phyloP scores from a whole-genome alignment of 1,140 invertebrate genomes.

The Eulimnadia texana region DNA sequence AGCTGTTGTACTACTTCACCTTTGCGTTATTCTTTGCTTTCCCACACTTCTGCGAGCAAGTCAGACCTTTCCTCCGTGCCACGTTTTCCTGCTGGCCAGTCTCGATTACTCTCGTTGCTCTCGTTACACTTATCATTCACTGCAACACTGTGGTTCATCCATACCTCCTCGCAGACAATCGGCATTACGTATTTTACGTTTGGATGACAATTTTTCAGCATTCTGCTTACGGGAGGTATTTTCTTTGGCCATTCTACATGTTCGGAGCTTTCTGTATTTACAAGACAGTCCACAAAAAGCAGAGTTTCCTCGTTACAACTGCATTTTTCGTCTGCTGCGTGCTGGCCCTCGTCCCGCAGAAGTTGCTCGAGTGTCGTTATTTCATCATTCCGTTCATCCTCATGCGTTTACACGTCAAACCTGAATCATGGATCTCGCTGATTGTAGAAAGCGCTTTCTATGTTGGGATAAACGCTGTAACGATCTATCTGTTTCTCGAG shows the following conservation, averaged over 20 bases:
- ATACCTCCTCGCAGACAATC: conserved; percentile 87
- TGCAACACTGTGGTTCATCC: conserved; percentile 74
- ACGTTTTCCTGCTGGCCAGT: conserved; percentile 18
- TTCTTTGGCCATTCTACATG: conserved; percentile 63
- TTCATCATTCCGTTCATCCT: conserved; percentile 86
- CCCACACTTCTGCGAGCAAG: conserved; percentile 41
- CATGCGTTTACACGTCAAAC: conserved; percentile 51
- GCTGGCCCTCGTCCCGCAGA: conserved; percentile 58
- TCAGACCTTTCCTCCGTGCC: conserved; percentile 28
- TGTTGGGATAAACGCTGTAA: conserved; percentile 51
- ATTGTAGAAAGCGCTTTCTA: conserved; percentile 56
- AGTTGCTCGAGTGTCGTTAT: conserved; percentile 81
- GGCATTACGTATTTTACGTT: conserved; percentile 92
- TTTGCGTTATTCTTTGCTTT: conserved; percentile 54
- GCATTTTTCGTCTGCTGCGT: conserved; percentile 45
- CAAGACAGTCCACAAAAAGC: conserved; percentile 23
- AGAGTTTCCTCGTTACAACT: conserved; percentile 40
- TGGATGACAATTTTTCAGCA: conserved; percentile 72
- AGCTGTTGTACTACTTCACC: conserved; percentile 73
- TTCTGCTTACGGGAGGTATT: conserved; percentile 47
- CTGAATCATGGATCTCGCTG: conserved; percentile 37
- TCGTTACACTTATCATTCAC: conserved; percentile 36
- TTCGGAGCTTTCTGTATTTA: conserved; percentile 47
- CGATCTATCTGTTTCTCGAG: conserved; percentile 65
- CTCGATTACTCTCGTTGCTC: conserved; percentile 18